A percentile compares a stretch with the other conserved stretches of the same genome.
These are phyloP conservation scores for Himantopus leucocephalus DNA, from an alignment of 2,113 vertebrate species.

Conservation along the genomic window DNA sequence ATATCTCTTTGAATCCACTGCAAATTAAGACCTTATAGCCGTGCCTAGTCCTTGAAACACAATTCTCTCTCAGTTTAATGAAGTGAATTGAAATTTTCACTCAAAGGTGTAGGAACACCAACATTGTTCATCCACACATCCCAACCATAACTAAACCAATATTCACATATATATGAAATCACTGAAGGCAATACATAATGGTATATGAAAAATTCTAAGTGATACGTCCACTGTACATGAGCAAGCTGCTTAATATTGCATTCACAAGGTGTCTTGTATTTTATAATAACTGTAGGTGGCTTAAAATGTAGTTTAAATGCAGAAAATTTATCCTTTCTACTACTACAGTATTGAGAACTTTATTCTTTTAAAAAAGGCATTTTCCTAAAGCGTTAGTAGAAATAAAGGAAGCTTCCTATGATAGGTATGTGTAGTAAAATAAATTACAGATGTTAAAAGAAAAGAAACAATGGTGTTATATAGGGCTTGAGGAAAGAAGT, in stretches of 20 bases:
- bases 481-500: neutral
- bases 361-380: neutral
- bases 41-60: neutral
- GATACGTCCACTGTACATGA: neutral
- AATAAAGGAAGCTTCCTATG: neutral
- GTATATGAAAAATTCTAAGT: neutral
- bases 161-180: neutral
- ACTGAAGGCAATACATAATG: neutral
- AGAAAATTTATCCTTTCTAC: neutral
- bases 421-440: neutral
- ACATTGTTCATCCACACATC: neutral
- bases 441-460: neutral
- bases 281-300: neutral
- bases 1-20: neutral
- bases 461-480: neutral
- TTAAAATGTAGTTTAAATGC: neutral
- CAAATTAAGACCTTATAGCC: neutral
- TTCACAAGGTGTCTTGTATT: neutral
- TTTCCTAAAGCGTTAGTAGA: neutral
- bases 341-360: neutral
- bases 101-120: neutral
- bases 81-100: neutral
- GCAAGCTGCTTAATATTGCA: neutral
- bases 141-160: neutral
- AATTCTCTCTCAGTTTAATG: neutral